Conservation (phyloP, 1,140 invertebrate species). For the Parapsyche elsis region DNA sequence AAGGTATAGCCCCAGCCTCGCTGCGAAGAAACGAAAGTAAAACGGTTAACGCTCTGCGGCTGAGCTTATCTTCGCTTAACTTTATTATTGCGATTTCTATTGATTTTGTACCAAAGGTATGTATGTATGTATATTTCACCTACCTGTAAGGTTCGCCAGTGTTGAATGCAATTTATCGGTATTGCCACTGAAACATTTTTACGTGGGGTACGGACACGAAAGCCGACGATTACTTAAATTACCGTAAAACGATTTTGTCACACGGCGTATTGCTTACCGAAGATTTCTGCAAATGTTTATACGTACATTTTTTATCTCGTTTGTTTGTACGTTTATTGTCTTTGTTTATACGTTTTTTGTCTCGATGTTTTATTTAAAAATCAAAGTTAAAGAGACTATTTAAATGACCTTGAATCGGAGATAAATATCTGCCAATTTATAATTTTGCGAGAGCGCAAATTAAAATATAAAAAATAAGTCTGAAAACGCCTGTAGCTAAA, state of each 20-base stretch:
- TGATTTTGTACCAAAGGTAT: background rate
- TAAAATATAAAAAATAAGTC: background rate
- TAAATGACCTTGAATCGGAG: too few species aligned
- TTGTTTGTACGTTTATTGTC: too few species aligned
- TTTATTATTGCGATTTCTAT: background rate
- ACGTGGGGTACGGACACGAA: too few species aligned
- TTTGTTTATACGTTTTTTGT: background rate
- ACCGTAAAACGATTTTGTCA: too few species aligned
- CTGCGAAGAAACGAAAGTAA: background rate
- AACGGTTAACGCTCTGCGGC: background rate
- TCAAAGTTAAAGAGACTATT: too few species aligned
- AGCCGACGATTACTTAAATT: too few species aligned
- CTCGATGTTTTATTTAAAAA: too few species aligned
- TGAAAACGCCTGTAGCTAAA: background rate
- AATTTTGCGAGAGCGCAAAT: background rate
- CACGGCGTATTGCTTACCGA: too few species aligned
- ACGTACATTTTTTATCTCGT: too few species aligned
- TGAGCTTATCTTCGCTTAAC: background rate
- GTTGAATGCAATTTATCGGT: background rate
- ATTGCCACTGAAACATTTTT: too few species aligned
- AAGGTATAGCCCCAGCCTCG: background rate
- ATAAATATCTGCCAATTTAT: too few species aligned
- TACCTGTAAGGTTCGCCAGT: background rate
- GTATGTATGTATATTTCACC: background rate
- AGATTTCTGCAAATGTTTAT: too few species aligned